Evolutionary conservation across 2,797 vertebrate species (phyloP).

Genomic region (Parambassis ranga): DNA sequence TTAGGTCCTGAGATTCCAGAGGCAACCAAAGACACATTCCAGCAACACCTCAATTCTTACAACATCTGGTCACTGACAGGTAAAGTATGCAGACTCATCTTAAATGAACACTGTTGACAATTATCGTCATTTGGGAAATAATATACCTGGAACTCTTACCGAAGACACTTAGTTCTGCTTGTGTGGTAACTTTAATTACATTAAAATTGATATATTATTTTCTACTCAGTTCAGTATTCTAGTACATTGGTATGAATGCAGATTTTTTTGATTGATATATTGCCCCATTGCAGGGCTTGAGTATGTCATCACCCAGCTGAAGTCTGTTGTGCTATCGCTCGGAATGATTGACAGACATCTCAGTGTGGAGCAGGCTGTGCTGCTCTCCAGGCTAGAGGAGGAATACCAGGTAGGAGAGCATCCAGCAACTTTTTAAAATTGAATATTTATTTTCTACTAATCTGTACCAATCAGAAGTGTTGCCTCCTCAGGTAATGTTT

Average conservation of each 20-base stretch:
- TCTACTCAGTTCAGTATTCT: too few species aligned
- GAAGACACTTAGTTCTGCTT: not conserved
- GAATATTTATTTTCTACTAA: not conserved
- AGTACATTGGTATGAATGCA: too few species aligned
- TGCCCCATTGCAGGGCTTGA: conserved; percentile 86
- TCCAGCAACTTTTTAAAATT: not conserved
- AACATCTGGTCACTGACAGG: conserved; percentile 95
- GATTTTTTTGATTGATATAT: not conserved
- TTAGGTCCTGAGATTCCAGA: conserved; percentile 90
- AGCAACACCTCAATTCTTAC: conserved; percentile 89
- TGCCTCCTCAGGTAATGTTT: too few species aligned
- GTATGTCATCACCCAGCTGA: conserved; percentile 92
- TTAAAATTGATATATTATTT: not conserved
- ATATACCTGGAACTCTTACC: too few species aligned
- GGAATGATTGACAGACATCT: conserved; percentile 89
- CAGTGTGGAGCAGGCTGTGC: conserved; percentile 91
- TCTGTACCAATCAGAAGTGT: too few species aligned
- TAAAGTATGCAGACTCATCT: too few species aligned
- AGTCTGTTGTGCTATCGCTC: conserved; percentile 91
- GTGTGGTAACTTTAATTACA: not conserved
- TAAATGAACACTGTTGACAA: too few species aligned
- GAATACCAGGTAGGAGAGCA: conserved; percentile 89
- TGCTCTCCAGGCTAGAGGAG: conserved; percentile 94
- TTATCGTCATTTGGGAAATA: too few species aligned
- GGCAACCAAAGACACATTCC: conserved; percentile 87